Conservation (phyloP, 2,797 vertebrate genomes). For the Chelidonichthys spinosus region DNA sequence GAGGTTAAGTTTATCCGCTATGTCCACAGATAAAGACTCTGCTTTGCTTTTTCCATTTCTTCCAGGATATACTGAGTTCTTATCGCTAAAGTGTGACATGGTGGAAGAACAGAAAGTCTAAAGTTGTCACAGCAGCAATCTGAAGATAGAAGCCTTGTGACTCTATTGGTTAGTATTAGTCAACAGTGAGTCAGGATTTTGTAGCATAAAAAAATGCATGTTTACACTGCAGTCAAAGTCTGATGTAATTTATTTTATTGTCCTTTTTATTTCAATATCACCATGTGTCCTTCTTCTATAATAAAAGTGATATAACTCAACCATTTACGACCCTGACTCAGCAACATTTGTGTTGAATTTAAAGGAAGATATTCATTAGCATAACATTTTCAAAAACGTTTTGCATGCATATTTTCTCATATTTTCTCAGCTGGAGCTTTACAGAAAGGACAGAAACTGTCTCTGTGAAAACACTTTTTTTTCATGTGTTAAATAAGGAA, state of each 20-base stretch:
- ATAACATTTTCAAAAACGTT: too few species aligned
- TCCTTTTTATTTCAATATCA: not conserved
- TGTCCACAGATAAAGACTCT: conserved; percentile 78
- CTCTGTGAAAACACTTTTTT: too few species aligned
- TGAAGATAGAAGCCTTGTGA: conserved; percentile 18
- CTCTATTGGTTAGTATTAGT: conserved; percentile 9
- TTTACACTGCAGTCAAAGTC: not conserved
- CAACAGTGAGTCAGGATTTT: not conserved
- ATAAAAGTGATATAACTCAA: too few species aligned
- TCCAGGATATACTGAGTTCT: conserved; percentile 61
- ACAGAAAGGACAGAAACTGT: too few species aligned
- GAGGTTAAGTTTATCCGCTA: conserved; percentile 77
- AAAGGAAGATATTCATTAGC: too few species aligned
- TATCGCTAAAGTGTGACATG: conserved; percentile 69
- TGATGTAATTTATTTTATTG: not conserved
- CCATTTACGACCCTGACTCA: too few species aligned
- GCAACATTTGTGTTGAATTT: too few species aligned
- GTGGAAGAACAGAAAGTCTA: conserved; percentile 52
- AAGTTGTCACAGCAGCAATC: conserved; percentile 32
- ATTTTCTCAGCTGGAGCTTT: too few species aligned
- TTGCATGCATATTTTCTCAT: too few species aligned
- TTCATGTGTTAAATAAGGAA: too few species aligned
- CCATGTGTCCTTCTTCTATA: not conserved
- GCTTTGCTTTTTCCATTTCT: conserved; percentile 74
- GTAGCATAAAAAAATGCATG: not conserved